phyloP scores from a whole-genome alignment of 37 sponge, comb jelly and placozoan species.

The Agelas oroides region DNA sequence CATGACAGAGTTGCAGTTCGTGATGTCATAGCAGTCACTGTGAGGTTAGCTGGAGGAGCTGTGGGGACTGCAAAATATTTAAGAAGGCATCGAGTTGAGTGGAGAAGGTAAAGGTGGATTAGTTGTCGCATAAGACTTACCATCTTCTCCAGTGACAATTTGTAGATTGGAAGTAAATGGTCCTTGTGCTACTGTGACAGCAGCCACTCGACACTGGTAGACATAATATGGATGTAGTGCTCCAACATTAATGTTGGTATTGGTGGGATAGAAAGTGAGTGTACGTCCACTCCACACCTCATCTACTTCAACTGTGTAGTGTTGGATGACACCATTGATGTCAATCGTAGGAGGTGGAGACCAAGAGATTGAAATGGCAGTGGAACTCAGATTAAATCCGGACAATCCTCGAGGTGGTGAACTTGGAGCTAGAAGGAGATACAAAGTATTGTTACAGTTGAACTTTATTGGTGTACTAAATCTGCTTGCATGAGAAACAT shows the following conservation, averaged over 20 bases:
- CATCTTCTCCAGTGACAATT: neutral
- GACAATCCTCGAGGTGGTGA: slow-evolving; percentile 11
- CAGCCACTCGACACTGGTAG: slow-evolving; percentile 14
- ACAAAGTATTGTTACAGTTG: neutral
- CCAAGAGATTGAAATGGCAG: slow-evolving; percentile 15
- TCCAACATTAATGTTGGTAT: neutral
- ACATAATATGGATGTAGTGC: slow-evolving; percentile 17
- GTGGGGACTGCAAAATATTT: slow-evolving; percentile 13
- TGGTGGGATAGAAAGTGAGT: neutral
- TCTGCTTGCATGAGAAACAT: no score
- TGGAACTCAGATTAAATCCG: slow-evolving; percentile 1
- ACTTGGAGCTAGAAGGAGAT: slow-evolving; percentile 18
- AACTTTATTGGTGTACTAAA: no score
- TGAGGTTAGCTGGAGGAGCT: neutral
- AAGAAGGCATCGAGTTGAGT: neutral
- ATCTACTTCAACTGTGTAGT: neutral
- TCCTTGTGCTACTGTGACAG: slow-evolving; percentile 16
- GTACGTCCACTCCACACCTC: neutral
- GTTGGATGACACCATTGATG: slow-evolving; percentile 14
- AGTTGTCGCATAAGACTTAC: neutral
- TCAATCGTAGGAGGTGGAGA: slow-evolving; percentile 9
- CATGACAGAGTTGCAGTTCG: neutral
- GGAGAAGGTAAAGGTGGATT: neutral
- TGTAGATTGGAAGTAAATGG: neutral
- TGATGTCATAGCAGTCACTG: neutral